phyloP scores from a whole-genome alignment of 1,140 invertebrate species.

The Drosophila sulfurigaster region DNA sequence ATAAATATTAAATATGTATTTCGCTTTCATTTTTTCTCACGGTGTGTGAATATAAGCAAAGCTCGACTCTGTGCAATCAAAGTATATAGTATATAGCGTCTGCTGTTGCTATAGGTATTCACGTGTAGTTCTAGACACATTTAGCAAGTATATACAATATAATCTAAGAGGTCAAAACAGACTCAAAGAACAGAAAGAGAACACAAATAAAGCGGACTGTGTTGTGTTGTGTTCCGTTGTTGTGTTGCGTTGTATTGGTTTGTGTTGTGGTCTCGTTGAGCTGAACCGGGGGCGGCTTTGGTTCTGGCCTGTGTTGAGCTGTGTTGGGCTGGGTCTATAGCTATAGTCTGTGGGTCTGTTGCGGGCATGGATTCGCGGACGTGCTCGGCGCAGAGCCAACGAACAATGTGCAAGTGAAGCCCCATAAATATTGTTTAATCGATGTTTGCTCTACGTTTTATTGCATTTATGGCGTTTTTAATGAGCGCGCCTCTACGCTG shows the following conservation, averaged over 20 bases:
- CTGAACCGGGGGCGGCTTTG: conserved; percentile 36
- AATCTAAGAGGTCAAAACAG: conserved; percentile 30
- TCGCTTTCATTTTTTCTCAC: too few relatives aligned
- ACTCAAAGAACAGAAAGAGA: conserved; percentile 8
- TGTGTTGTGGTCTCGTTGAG: neutral
- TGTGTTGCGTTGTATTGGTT: neutral
- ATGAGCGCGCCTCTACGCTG: conserved; percentile 72
- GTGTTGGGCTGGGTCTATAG: neutral
- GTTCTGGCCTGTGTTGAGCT: conserved; percentile 9
- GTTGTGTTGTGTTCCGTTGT: too few relatives aligned
- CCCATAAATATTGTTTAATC: conserved; percentile 85
- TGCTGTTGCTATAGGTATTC: neutral
- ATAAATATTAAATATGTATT: too few relatives aligned
- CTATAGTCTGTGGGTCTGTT: neutral
- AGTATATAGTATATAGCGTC: neutral
- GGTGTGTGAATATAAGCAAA: too few relatives aligned
- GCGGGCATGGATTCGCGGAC: conserved; percentile 54
- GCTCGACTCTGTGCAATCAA: neutral
- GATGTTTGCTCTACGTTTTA: conserved; percentile 85
- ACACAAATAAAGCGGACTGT: conserved; percentile 22
- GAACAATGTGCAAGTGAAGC: conserved; percentile 84
- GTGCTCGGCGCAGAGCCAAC: conserved; percentile 69
- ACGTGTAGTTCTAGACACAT: conserved; percentile 2
- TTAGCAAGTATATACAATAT: conserved; percentile 8
- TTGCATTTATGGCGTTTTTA: conserved; percentile 85